Evolutionary conservation across 2,888 invertebrate species (phyloP), one percentile per base, ranked within the genome.

Genomic region (Parascotia fuliginaria): DNA sequence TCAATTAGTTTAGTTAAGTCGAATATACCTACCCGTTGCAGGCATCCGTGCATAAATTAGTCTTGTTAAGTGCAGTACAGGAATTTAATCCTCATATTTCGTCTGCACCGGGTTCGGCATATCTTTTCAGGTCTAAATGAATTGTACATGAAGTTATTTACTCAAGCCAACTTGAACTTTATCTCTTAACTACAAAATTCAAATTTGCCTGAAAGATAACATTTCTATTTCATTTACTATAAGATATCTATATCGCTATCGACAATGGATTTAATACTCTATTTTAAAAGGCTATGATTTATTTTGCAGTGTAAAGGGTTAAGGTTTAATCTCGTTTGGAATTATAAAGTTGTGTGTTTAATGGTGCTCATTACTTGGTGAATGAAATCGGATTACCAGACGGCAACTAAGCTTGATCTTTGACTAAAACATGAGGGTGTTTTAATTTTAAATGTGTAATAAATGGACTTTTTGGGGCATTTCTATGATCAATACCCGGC

Each of bases 41-140:
- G 64, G 83, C 83, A 80, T 77, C 79, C 81, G 77, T 75, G 85
- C 86, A 89, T 89, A 91, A 90, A 91, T 91, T 91, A 88, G 89
- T 84, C 89, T 89, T 83, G 89, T 91, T 91, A 90, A 91, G 86
- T 89, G 89, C 89, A 88, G 83, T 87, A 83, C 88, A 85, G 87
- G 89, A 92, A 89, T 92, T 90, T 90, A 90, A 91, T 91, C 89
- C 90, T 87, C 89, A 91, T 92, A 91, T 91, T 91, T 91, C 90
- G 89, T 86, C 88, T 89, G 86, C 84, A 72, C 76, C 69, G 76
- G 79, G 83, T 85, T 88, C 83, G 85, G 87, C 83, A 87, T 86
- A 88, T 90, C 89, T 90, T 87, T 89, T 83, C 81, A 85, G 82
- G 79, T 85, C 79, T 79, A 76, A 86, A 85, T 83, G 78, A 82